Evolutionary conservation across 2,797 vertebrate genomes (phyloP), one percentile per base, ranked within the genome.

Genomic region (Labroides dimidiatus): DNA sequence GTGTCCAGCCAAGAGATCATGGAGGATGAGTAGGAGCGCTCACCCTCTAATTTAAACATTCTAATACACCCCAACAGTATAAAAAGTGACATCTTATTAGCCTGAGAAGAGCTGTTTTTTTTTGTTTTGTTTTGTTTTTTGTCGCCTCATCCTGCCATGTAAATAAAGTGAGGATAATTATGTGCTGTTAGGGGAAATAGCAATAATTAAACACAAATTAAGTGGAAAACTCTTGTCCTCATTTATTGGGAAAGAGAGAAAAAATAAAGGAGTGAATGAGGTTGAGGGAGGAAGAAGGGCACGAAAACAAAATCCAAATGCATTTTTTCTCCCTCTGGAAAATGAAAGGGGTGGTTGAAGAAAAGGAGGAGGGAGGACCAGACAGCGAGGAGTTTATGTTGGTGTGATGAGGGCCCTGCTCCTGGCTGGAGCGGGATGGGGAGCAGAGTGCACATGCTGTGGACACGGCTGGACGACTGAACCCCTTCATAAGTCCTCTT

Each of bases 321-420:
- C 91, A 92, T 87, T 87, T 91, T 90, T 93, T 90, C 87, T 91
- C 93, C 84, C 81, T 87, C 79, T 86, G 85, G 89, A 93, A 91
- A 93, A 91, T 87, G 73, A 86, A 89, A 91, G 73, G 80, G 54
- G 80, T 70, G 66, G 78, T 78, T 82, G 33, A 64, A 79, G 79
- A 62, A 44, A 52, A 65, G 51, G 39, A 77, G 70, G 80, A 83
- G 81, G 78, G 73, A 74, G 69, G 84, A 88, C 80, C 71, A 89
- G 90, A 90, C 88, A 90, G 85, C 80, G 61, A 69, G 66, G 77
- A 88, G 89, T 89, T 90, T 90, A 81, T 88, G 79, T 85, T 80
- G 89, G 77, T 91, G 81, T 75, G 86, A 94, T 90, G 87, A 87
- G 91, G 92, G 93, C 91, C 84, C 87, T 82, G 88, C 30, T 39